Evolutionary conservation across 2,888 invertebrate genomes (phyloP).

Genomic region (Monopis laevigella): DNA sequence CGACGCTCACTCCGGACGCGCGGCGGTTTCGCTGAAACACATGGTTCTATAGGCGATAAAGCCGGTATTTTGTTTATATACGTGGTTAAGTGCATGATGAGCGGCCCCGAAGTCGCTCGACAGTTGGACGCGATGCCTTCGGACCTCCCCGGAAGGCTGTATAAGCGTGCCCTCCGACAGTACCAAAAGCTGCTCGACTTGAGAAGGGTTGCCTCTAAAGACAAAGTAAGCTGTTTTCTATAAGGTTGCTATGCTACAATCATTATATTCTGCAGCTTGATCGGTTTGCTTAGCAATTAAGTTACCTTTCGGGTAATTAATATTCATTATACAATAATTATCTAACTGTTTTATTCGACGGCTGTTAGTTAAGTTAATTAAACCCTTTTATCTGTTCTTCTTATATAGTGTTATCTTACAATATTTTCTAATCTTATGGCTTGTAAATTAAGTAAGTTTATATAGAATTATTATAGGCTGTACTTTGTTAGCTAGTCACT

Average conservation of each 20-base stretch:
- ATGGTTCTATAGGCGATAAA: slow-evolving; percentile 17
- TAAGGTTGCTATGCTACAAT: slow-evolving; percentile 10
- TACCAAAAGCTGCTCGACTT: slow-evolving; percentile 70
- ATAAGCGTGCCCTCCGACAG: slow-evolving; percentile 69
- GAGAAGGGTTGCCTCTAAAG: slow-evolving; percentile 59
- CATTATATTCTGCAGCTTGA: too few species aligned
- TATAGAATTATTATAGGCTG: too few species aligned
- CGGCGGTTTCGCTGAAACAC: slow-evolving; percentile 36
- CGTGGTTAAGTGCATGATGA: slow-evolving; percentile 28
- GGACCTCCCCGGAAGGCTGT: slow-evolving; percentile 59
- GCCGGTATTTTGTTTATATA: slow-evolving; percentile 25
- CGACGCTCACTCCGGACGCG: slow-evolving; percentile 65
- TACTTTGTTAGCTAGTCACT: too few species aligned
- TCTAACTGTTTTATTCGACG: too few species aligned
- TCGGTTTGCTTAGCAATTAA: too few species aligned
- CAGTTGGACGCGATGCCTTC: slow-evolving; percentile 36
- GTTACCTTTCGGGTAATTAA: too few species aligned
- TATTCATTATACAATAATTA: too few species aligned
- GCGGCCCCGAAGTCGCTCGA: slow-evolving; percentile 42
- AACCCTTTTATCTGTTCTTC: too few species aligned
- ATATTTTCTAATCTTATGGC: too few species aligned
- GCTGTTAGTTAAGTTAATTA: too few species aligned
- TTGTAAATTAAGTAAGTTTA: too few species aligned
- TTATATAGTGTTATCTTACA: too few species aligned
- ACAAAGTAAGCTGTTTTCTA: slow-evolving; percentile 48